Conservation (phyloP, 2,888 invertebrate genomes). For the Ectemnius continuus region DNA sequence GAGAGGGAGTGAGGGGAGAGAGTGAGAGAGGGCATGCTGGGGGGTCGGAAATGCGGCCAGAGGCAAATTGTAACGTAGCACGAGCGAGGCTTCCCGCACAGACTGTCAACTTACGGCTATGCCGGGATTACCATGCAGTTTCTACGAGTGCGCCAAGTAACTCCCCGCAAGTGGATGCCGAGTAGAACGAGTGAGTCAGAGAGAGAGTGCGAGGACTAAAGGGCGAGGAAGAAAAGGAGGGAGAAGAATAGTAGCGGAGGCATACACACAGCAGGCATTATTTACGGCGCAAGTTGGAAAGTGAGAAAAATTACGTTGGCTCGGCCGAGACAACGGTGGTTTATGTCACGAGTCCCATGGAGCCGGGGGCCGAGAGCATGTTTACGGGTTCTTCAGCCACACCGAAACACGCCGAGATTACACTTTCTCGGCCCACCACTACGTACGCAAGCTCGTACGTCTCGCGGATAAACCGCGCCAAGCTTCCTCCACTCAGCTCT, state of each 20-base stretch:
- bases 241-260: constrained; percentile 24
- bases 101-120: constrained; percentile 51
- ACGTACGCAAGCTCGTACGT: constrained; percentile 3
- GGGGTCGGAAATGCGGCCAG: constrained; percentile 27
- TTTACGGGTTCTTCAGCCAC: constrained; percentile 68
- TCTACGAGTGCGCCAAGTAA: constrained; percentile 35
- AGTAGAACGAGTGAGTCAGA: neutral
- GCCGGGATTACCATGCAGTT: constrained; percentile 57
- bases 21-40: neutral
- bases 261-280: constrained; percentile 58
- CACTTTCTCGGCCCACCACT: neutral
- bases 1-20: neutral
- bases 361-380: constrained; percentile 58
- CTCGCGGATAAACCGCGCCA: neutral
- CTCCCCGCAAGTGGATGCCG: neutral
- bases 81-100: constrained; percentile 45
- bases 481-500: neutral
- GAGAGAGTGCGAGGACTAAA: neutral
- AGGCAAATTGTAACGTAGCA: constrained; percentile 65
- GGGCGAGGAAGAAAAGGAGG: constrained; percentile 21
- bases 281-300: constrained; percentile 75
- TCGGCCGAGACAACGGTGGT: constrained; percentile 67
- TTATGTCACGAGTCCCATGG: constrained; percentile 57
- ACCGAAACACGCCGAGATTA: constrained; percentile 27
- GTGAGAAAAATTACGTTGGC: constrained; percentile 76